Base-by-base conservation (phyloP, 2,797 vertebrate species). In the Pseudochromis fuscus region DNA sequence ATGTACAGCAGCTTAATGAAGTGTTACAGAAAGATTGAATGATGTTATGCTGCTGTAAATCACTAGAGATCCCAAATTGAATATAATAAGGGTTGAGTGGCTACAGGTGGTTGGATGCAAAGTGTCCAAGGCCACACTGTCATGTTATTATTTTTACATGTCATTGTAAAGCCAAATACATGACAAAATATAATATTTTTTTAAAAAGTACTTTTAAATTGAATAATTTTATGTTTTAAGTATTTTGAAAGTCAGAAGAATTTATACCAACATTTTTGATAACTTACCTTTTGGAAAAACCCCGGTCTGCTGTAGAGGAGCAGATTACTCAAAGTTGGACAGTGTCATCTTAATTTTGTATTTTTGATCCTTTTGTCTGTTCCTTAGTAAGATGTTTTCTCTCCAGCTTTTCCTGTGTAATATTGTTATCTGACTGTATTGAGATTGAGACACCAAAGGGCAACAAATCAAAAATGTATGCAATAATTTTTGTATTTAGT, bases 1-100 rank as follows among this genome's bases (percentile, higher is more conserved):
- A 33, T 64, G 42, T 59, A 7, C 13, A 31, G 38, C 23, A 45
- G 24, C 6, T 4, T 44, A 63, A 42, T 49, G 42, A 70, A 40
- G 18, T 21, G 40, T 49, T 46, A 7, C 16, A 27, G 16, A 63
- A 37, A 40, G n/a, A 38, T 2, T 24, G 40, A 51, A 10, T 3
- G 8, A 30, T 38, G 33, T 68, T 45, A 18, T 50, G 42, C 42
- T 38, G 49, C 24, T 51, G 27, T 40, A 28, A 37, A 37, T 44
- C n/a, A 44, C 40, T 21, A n/a, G 6, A 11, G 31, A 48, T 33
- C 30, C 1, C 13, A 28, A 37, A 57, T 24, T 27, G 4, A 19
- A 0, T 15, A 3, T 18, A 56, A 31, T 30, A 12, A 45, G 2
- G 15, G 21, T 38, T 37, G 57, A 45, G 52, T 16, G 42, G 48